A percentile compares a stretch with the other conserved stretches of the same genome.
phyloP scores from a whole-genome alignment of 2,797 vertebrate genomes.

The Poecilia gillii region DNA sequence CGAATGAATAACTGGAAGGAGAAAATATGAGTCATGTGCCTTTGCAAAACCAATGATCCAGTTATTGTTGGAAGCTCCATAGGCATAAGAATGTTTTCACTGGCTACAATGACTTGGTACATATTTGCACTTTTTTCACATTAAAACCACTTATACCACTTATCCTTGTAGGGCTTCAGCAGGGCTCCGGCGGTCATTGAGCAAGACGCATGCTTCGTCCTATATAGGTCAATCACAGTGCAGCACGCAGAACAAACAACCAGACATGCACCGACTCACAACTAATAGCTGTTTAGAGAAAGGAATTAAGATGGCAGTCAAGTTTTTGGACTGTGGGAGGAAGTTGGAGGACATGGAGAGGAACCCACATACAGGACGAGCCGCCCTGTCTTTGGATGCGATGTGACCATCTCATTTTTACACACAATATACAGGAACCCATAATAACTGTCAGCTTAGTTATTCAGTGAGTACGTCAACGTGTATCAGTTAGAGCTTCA shows the following conservation, averaged over 20 bases:
- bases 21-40: neutral
- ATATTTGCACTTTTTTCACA: neutral
- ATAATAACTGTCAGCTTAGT: neutral
- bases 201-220: neutral
- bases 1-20: neutral
- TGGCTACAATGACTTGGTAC: neutral
- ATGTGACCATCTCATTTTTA: neutral
- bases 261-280: neutral
- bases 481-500: neutral
- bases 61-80: neutral
- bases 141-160: neutral
- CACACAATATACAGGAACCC: neutral
- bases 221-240: neutral
- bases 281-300: neutral
- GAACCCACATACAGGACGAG: neutral
- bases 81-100: neutral
- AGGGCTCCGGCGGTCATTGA: neutral
- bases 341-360: neutral
- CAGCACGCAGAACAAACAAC: neutral
- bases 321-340: neutral
- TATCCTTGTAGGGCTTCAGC: neutral
- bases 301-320: neutral
- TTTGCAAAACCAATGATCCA: neutral
- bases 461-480: neutral
- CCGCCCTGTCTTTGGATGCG: neutral